Evolutionary conservation across 1,140 invertebrate species (phyloP).

Genomic region (Halyomorpha halys): DNA sequence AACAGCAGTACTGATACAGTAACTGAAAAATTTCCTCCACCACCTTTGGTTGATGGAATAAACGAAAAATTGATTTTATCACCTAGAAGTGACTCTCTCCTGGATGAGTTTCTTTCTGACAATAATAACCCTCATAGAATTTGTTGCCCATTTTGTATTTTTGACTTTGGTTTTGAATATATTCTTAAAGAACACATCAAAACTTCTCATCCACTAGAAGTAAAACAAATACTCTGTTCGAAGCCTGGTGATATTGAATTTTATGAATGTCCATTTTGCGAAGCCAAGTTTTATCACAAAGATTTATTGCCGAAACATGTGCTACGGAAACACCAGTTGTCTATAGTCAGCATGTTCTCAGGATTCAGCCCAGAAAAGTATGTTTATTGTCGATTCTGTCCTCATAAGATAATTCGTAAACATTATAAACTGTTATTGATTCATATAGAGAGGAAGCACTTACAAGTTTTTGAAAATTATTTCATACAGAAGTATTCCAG

Average conservation of each 20-base stretch:
- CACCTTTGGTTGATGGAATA: slow-evolving; percentile 15
- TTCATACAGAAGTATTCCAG: slow-evolving; percentile 28
- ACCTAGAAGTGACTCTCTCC: slow-evolving; percentile 25
- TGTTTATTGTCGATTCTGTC: slow-evolving; percentile 31
- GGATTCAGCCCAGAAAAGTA: slow-evolving; percentile 22
- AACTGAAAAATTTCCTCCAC: slow-evolving; percentile 22
- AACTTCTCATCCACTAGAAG: slow-evolving; percentile 27
- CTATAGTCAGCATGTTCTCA: slow-evolving; percentile 27
- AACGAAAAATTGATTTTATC: slow-evolving; percentile 13
- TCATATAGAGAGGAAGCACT: slow-evolving; percentile 33
- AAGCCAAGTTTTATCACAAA: slow-evolving; percentile 31
- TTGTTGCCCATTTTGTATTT: slow-evolving; percentile 33
- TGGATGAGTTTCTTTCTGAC: slow-evolving; percentile 29
- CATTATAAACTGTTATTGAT: slow-evolving; percentile 31
- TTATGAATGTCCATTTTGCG: slow-evolving; percentile 31
- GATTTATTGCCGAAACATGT: slow-evolving; percentile 32
- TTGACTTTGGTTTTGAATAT: slow-evolving; percentile 32
- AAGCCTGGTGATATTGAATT: slow-evolving; percentile 24
- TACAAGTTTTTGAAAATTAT: slow-evolving; percentile 28
- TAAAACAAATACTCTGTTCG: slow-evolving; percentile 28
- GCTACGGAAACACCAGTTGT: slow-evolving; percentile 30
- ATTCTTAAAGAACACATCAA: slow-evolving; percentile 33
- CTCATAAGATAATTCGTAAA: slow-evolving; percentile 28
- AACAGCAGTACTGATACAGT: slow-evolving; percentile 32
- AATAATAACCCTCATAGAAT: slow-evolving; percentile 26